These are phyloP conservation scores for Phaetusa simplex DNA, from an alignment of 2,113 vertebrate genomes.

Conservation along the genomic window DNA sequence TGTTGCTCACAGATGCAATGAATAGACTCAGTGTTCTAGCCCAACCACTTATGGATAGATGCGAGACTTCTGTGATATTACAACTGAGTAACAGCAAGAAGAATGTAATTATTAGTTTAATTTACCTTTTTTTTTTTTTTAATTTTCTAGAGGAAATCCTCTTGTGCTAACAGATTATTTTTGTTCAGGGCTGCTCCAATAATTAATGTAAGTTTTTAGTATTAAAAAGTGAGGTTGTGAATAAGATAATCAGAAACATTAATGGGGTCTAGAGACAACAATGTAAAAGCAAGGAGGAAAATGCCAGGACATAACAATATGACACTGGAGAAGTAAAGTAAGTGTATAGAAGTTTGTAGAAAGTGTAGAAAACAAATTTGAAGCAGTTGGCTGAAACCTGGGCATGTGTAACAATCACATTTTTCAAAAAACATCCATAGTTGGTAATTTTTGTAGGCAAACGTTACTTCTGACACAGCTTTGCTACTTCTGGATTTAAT, in stretches of 20 bases:
- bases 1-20: neutral
- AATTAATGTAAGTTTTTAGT: neutral
- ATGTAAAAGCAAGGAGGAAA: neutral
- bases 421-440: rapidly evolving
- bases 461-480: neutral
- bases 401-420: neutral
- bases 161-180: neutral
- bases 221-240: neutral
- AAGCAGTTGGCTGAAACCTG: neutral
- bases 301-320: neutral
- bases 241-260: neutral
- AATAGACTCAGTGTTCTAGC: neutral
- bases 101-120: neutral
- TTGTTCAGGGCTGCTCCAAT: neutral
- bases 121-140: neutral
- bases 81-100: neutral
- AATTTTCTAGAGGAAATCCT: neutral
- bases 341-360: neutral
- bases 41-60: neutral
- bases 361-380: neutral
- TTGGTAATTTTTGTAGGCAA: neutral
- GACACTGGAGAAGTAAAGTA: neutral
- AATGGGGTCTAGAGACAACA: neutral
- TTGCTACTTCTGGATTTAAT: neutral
- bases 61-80: neutral